These are phyloP conservation scores for Agrenia bidenticulata DNA, from an alignment of 2,888 invertebrate genomes.

Conservation along the genomic window DNA sequence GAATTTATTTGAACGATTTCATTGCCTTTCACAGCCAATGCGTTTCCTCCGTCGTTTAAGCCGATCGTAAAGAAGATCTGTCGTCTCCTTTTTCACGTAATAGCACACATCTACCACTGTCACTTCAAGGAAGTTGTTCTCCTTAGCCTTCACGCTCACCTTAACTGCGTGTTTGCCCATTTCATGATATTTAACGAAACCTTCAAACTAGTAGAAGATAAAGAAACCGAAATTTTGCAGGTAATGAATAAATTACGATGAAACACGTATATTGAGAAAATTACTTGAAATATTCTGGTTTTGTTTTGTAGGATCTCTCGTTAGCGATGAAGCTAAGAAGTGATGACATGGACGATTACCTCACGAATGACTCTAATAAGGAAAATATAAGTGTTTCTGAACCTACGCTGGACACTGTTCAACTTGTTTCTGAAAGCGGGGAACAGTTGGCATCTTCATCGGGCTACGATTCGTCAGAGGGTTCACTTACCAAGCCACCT, in stretches of 20 bases:
- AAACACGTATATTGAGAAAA: not conserved
- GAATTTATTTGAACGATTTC: conserved; percentile 34
- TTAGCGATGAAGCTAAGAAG: conserved; percentile 52
- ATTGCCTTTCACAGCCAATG: conserved; percentile 69
- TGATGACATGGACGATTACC: conserved; percentile 51
- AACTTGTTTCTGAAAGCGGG: not conserved
- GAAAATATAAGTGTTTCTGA: conserved; percentile 45
- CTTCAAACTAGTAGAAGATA: conserved; percentile 89
- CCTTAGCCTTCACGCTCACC: conserved; percentile 90
- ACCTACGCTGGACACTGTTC: conserved; percentile 4
- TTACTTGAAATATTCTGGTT: not conserved
- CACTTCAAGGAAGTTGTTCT: conserved; percentile 95
- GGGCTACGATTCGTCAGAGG: conserved; percentile 39
- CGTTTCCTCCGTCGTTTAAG: conserved; percentile 93
- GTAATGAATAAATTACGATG: conserved; percentile 57
- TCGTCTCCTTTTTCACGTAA: conserved; percentile 94
- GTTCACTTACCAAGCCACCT: conserved; percentile 43
- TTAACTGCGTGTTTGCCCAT: conserved; percentile 96
- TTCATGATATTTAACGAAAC: conserved; percentile 81
- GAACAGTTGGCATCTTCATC: conserved; percentile 18
- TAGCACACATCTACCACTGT: conserved; percentile 96
- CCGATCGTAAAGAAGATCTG: conserved; percentile 93
- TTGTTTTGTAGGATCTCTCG: conserved; percentile 48
- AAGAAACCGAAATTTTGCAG: conserved; percentile 91
- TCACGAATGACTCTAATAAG: conserved; percentile 52